A percentile compares a stretch with the other conserved stretches of the same genome.
phyloP scores from a whole-genome alignment of 2,797 vertebrate genomes.

The Ptychobarbus kaznakovi region DNA sequence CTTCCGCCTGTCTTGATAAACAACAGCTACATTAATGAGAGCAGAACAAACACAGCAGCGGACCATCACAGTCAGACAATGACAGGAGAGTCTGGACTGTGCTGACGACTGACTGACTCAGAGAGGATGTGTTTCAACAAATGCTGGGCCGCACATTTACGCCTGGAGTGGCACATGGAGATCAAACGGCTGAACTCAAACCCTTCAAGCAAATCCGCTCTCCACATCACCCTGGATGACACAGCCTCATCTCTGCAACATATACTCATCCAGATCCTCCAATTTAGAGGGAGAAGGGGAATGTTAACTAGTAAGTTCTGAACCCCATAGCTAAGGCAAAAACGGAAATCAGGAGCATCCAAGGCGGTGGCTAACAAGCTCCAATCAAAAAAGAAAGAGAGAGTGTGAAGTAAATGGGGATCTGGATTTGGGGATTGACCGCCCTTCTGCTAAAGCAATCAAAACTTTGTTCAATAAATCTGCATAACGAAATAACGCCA shows the following conservation, averaged over 20 bases:
- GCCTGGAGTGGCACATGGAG: conserved; percentile 42
- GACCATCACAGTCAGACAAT: conserved; percentile 31
- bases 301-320: neutral
- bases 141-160: conserved; percentile 19
- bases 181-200: conserved; percentile 45
- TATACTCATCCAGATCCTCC: conserved; percentile 26
- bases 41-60: conserved; percentile 41
- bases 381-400: conserved; percentile 46
- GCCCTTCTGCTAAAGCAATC: conserved; percentile 74
- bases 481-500: conserved; percentile 68
- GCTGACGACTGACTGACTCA: conserved; percentile 28
- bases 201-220: conserved; percentile 44
- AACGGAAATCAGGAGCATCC: conserved; percentile 28
- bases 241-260: conserved; percentile 22
- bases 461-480: conserved; percentile 75
- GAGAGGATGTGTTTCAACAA: conserved; percentile 43
- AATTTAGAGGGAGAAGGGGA: neutral
- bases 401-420: conserved; percentile 32
- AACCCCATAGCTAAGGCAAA: conserved; percentile 9
- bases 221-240: conserved; percentile 35
- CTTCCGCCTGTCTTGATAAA: conserved; percentile 46
- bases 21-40: conserved; percentile 44
- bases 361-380: conserved; percentile 45
- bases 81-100: neutral
- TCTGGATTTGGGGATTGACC: conserved; percentile 6